A percentile compares a stretch with the other conserved stretches of the same genome.
Conservation (phyloP, 1,140 invertebrate genomes). For the Drosophila saltans region DNA sequence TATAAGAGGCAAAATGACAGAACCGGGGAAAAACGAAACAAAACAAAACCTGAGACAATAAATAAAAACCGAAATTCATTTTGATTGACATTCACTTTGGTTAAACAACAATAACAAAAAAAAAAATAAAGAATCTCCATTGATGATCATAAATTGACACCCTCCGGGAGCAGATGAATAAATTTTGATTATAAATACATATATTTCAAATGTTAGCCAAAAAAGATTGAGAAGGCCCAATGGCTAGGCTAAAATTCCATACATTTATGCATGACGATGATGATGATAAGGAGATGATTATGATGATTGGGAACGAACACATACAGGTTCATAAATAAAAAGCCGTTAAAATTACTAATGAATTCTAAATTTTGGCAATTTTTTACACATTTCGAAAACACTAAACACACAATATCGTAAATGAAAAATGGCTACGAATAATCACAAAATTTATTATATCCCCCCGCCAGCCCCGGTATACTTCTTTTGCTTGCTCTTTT, state of each 20-base stretch:
- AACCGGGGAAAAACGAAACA: conserved; percentile 15
- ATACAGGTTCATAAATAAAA: conserved; percentile 48
- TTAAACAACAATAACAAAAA: conserved; percentile 1
- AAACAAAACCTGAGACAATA: conserved; percentile 53
- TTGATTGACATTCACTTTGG: conserved; percentile 71
- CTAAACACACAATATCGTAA: conserved; percentile 34
- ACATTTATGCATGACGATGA: conserved; percentile 36
- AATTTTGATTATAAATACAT: conserved; percentile 59
- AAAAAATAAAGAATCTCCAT: neutral
- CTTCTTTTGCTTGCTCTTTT: too few relatives aligned
- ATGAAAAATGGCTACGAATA: conserved; percentile 55
- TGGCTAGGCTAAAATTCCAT: conserved; percentile 12
- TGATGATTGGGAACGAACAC: neutral
- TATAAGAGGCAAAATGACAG: conserved; percentile 6
- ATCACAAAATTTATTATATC: conserved; percentile 15
- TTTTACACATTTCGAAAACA: conserved; percentile 50
- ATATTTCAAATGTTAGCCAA: conserved; percentile 29
- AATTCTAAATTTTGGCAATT: conserved; percentile 51
- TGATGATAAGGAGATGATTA: neutral
- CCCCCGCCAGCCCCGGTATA: too few relatives aligned
- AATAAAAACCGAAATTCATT: conserved; percentile 56
- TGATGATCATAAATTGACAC: conserved; percentile 68
- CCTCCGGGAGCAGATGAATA: conserved; percentile 65
- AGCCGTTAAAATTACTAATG: conserved; percentile 71
- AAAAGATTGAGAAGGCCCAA: conserved; percentile 13